Percentiles rank a stretch among this genome's conserved stretches.
Evolutionary conservation across 2,113 vertebrate genomes (phyloP).

Genomic region (Boulengeromyrus knoepffleri): DNA sequence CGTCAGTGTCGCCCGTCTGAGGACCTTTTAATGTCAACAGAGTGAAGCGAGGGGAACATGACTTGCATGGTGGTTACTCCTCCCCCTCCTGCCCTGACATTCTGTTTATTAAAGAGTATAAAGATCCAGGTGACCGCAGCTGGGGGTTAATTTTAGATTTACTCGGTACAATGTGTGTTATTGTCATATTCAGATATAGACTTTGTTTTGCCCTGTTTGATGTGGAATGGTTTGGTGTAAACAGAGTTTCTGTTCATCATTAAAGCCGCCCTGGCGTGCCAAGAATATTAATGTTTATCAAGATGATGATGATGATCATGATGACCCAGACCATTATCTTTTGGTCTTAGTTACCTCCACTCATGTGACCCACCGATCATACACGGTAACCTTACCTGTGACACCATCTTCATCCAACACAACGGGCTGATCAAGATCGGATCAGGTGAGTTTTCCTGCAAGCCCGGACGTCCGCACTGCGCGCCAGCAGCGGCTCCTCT

Average conservation of each 20-base stretch:
- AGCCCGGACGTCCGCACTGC: background rate
- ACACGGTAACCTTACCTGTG: constrained; percentile 95
- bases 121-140: background rate
- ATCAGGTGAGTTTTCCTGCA: constrained; percentile 68
- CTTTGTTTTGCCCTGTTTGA: background rate
- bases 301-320: background rate
- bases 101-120: background rate
- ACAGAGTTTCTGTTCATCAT: no score
- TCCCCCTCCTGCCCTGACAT: background rate
- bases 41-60: background rate
- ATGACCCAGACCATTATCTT: background rate
- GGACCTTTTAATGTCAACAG: background rate
- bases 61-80: background rate
- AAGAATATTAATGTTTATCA: no score
- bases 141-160: background rate
- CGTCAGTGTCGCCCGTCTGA: background rate
- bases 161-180: background rate
- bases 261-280: background rate
- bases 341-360: constrained; percentile 80
- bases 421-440: constrained; percentile 98
- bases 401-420: constrained; percentile 99
- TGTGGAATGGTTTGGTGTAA: background rate
- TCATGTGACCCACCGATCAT: constrained; percentile 96
- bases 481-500: background rate
- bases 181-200: background rate